Evolutionary conservation across 2,797 vertebrate genomes (phyloP).

Genomic region (Pelobates cultripes): DNA sequence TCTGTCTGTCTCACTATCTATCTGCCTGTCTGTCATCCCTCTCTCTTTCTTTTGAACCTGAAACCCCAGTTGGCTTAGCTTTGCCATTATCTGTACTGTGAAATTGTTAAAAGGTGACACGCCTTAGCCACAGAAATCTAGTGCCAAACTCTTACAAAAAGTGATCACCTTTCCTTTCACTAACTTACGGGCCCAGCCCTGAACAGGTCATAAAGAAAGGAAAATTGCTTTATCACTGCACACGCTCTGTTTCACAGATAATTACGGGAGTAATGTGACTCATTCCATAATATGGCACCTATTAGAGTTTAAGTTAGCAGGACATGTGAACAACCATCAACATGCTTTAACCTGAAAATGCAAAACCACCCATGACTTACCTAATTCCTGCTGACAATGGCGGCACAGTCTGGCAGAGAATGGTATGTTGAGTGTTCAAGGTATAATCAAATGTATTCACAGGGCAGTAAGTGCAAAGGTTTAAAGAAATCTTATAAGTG

Average conservation of each 20-base stretch:
- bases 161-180: neutral
- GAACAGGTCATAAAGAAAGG: constrained; percentile 16
- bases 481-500: no score
- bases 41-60: no score
- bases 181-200: constrained; percentile 7
- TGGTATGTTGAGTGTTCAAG: no score
- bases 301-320: constrained; percentile 1
- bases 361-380: neutral
- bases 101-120: neutral
- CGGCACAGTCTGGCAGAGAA: no score
- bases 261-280: constrained; percentile 22
- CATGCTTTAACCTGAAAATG: constrained; percentile 14
- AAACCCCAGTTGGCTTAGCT: no score
- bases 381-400: no score
- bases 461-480: no score
- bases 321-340: neutral
- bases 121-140: neutral
- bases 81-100: neutral
- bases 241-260: constrained; percentile 9
- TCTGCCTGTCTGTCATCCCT: no score
- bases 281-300: constrained; percentile 8
- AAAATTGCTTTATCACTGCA: constrained; percentile 3
- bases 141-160: neutral
- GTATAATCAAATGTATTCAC: no score
- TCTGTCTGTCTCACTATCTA: no score